These are phyloP conservation scores for Protaetia brevitarsis DNA, from an alignment of 1,140 invertebrate species.

Conservation along the genomic window DNA sequence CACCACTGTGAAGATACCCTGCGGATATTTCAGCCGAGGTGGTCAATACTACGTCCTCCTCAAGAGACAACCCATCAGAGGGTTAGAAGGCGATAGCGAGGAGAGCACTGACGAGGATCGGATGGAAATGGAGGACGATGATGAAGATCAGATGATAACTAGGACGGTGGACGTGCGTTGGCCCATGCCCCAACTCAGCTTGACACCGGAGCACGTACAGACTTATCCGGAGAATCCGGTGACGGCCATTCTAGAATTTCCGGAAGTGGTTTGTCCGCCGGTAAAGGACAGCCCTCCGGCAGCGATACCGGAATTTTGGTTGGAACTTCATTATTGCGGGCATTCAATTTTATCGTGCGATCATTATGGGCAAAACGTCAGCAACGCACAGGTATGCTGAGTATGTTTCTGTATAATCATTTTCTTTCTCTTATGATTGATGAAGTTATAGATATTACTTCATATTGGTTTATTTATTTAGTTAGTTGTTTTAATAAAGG, in stretches of 20 bases:
- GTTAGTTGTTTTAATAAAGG: too few species aligned
- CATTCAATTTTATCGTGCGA: constrained; percentile 48
- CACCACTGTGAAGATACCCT: constrained; percentile 59
- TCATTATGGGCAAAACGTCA: constrained; percentile 29
- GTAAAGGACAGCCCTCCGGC: too few species aligned
- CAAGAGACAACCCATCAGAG: constrained; percentile 47
- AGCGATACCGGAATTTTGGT: constrained; percentile 65
- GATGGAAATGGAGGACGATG: constrained; percentile 13
- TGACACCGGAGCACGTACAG: constrained; percentile 68
- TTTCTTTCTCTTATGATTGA: too few species aligned
- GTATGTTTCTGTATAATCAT: not conserved
- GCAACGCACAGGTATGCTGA: not conserved
- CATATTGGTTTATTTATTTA: too few species aligned
- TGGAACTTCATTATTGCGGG: constrained; percentile 75
- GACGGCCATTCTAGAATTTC: too few species aligned
- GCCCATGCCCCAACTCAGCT: constrained; percentile 66
- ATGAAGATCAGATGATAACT: constrained; percentile 50
- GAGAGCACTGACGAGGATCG: not conserved
- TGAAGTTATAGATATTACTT: too few species aligned
- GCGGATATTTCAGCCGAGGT: constrained; percentile 65
- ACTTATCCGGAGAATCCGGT: too few species aligned
- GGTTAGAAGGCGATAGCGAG: not conserved
- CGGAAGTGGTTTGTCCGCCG: too few species aligned
- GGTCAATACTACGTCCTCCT: constrained; percentile 54
- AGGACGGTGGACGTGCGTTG: constrained; percentile 72